A percentile compares a stretch with the other conserved stretches of the same genome.
Evolutionary conservation across 2,888 invertebrate species (phyloP).

Genomic region (Apeira syringaria): DNA sequence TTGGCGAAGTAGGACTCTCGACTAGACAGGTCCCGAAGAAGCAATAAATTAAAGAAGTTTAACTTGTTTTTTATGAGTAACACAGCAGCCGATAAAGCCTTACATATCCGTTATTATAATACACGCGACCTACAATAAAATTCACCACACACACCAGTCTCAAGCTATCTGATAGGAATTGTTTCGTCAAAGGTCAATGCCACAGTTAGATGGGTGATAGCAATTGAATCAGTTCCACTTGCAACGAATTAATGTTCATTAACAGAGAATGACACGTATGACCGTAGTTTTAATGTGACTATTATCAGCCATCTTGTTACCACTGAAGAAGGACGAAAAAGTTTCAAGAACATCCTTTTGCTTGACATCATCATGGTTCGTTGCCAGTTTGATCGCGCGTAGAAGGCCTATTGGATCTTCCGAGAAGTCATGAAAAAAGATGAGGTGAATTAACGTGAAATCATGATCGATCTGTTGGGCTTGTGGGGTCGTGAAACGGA

Average conservation of each 20-base stretch:
- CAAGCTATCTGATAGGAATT: constrained; percentile 51
- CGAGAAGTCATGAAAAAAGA: constrained; percentile 28
- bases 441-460: constrained; percentile 31
- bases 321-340: too few species aligned
- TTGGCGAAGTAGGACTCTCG: too few species aligned
- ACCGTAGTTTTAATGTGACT: constrained; percentile 38
- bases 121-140: constrained; percentile 24
- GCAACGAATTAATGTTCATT: constrained; percentile 78
- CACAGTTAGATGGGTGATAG: constrained; percentile 70
- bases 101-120: constrained; percentile 35
- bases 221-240: constrained; percentile 83
- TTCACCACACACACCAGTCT: constrained; percentile 36
- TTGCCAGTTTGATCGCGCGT: constrained; percentile 43
- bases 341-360: constrained; percentile 53
- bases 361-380: constrained; percentile 55
- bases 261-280: constrained; percentile 58
- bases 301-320: constrained; percentile 40
- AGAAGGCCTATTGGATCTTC: constrained; percentile 36
- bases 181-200: constrained; percentile 76
- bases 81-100: constrained; percentile 10
- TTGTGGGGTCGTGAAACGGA: constrained; percentile 60
- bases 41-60: too few species aligned
- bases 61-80: too few species aligned
- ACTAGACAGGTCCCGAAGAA: too few species aligned
- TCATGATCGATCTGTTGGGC: constrained; percentile 46